A percentile compares a stretch with the other conserved stretches of the same genome.
Evolutionary conservation across 2,113 vertebrate genomes (phyloP).

Genomic region (Campylorhamphus procurvoides): DNA sequence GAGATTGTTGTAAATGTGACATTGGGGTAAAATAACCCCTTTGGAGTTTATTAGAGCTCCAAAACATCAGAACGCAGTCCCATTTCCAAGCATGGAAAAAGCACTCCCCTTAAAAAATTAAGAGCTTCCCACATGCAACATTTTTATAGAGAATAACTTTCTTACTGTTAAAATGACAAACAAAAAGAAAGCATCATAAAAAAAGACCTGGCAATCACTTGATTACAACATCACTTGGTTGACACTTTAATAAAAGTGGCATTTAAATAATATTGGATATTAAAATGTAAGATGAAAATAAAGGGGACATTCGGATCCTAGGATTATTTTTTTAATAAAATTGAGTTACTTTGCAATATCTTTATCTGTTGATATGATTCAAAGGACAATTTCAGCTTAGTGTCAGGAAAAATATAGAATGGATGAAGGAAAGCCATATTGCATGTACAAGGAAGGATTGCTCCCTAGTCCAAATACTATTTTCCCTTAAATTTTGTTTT

Average conservation of each 20-base stretch:
- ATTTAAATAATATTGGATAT: constrained; percentile 49
- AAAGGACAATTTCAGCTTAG: neutral
- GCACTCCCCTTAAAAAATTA: neutral
- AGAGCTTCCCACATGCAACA: neutral
- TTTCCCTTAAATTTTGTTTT: neutral
- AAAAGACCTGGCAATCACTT: neutral
- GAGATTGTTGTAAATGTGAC: constrained; percentile 14
- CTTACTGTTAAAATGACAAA: constrained; percentile 54
- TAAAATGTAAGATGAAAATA: constrained; percentile 63
- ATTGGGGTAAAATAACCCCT: neutral
- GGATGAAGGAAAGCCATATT: neutral
- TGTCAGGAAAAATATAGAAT: neutral
- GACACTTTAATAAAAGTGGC: constrained; percentile 63
- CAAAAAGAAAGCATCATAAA: constrained; percentile 34
- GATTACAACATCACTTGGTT: constrained; percentile 30
- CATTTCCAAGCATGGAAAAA: constrained; percentile 30
- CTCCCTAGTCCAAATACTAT: neutral
- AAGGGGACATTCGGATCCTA: constrained; percentile 16
- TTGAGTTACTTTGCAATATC: neutral
- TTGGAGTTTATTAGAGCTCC: neutral
- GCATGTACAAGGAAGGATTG: neutral
- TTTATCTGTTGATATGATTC: neutral
- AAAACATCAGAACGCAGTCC: constrained; percentile 6
- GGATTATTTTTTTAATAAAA: neutral
- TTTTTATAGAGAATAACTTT: neutral